Percentiles rank a stretch among this genome's conserved stretches.
Conservation (phyloP, 2,113 vertebrate genomes). For the Polyodon spathula region DNA sequence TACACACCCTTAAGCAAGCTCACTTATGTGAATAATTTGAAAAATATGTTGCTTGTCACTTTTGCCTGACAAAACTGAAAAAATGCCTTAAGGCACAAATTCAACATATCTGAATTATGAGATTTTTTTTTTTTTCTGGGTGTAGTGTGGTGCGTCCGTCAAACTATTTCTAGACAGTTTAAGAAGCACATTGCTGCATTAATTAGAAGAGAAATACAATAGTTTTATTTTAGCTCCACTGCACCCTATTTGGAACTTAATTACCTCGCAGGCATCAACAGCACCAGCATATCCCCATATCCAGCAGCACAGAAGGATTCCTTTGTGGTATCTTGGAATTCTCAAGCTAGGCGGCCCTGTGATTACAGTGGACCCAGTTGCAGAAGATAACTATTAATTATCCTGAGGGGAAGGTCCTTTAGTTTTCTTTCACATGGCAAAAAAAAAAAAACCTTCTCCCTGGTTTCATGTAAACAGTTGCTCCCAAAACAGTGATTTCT, state of each 20-base stretch:
- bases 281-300: background rate
- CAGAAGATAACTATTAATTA: background rate
- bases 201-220: constrained; percentile 5
- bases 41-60: background rate
- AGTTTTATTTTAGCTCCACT: background rate
- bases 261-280: constrained; percentile 1
- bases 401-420: too few species aligned
- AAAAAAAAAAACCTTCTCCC: background rate
- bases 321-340: background rate
- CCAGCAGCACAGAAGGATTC: background rate
- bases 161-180: too few species aligned
- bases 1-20: constrained; percentile 3
- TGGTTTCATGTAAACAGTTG: background rate
- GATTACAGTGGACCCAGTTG: background rate
- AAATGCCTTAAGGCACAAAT: background rate
- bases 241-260: constrained; percentile 9
- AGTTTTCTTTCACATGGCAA: too few species aligned
- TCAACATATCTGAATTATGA: background rate
- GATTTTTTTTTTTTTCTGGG: background rate
- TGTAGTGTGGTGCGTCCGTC: background rate
- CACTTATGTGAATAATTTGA: background rate
- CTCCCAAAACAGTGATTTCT: background rate
- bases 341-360: background rate
- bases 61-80: background rate
- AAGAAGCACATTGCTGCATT: background rate